Percentiles rank a stretch among this genome's conserved stretches.
Conservation (phyloP, 2,888 invertebrate genomes). For the Lepidocyrtoides sp. region DNA sequence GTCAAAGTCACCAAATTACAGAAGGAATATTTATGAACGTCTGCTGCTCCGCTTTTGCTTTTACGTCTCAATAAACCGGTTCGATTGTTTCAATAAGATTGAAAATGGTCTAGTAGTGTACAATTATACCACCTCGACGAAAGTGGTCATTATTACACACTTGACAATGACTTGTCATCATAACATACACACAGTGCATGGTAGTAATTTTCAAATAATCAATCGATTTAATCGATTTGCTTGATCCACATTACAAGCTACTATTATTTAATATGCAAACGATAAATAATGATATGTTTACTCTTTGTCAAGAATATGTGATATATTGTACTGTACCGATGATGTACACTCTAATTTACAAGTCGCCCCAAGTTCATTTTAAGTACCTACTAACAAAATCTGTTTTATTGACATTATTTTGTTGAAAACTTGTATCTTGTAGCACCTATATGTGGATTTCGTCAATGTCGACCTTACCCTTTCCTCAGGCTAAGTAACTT, state of each 20-base stretch:
- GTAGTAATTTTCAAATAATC: background rate
- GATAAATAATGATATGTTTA: constrained; percentile 5
- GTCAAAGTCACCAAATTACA: background rate
- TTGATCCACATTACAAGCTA: background rate
- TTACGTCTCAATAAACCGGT: constrained; percentile 1
- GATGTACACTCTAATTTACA: too few species aligned
- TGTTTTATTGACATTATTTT: constrained; percentile 1
- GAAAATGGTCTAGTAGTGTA: background rate
- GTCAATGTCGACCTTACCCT: too few species aligned
- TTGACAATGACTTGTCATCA: constrained; percentile 25
- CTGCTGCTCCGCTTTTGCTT: background rate
- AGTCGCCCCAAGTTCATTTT: too few species aligned
- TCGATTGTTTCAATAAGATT: background rate
- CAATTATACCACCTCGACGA: background rate
- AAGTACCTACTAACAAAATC: background rate
- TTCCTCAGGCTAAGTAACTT: too few species aligned
- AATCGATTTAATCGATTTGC: constrained; percentile 3
- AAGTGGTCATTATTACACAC: background rate
- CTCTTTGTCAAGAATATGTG: too few species aligned
- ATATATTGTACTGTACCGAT: too few species aligned
- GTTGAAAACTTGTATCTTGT: background rate
- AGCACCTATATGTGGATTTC: too few species aligned
- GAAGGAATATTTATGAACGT: background rate
- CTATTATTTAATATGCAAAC: background rate
- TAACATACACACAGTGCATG: background rate